Base-by-base conservation (phyloP, 2,888 invertebrate species). In the Eupeodes luniger region DNA sequence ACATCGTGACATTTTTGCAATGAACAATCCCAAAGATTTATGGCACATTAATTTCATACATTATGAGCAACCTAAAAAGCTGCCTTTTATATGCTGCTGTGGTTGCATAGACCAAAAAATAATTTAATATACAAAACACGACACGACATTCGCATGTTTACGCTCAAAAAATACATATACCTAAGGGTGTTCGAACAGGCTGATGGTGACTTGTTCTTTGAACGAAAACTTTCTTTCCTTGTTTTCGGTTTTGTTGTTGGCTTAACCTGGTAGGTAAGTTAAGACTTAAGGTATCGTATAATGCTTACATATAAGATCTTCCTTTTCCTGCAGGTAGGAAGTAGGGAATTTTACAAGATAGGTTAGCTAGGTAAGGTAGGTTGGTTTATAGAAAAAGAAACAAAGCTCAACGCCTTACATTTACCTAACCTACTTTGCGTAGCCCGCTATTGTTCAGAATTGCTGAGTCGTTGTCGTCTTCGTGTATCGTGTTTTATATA, bases 31-130 rank as follows among this genome's bases (percentile, higher is more conserved):
- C 49, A 69, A 85, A 66, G 81, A 85, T 85, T 85, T 85, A 85
- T 85, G 76, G 76, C 72, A 67, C 76, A 81, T 85, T 81, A 81
- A 81, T 85, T 85, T 77, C 70, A 77, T 77, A 81, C 70, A 70
- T 77, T 77, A 72, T 61, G 51, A 77, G 34, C 44, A 66, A 66
- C 51, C 40, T 59, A 53, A 76, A 81, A 81, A n/a, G 12, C 53
- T n/a, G 14, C 12, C 11, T 69, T 53, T 67, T 84, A 74, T 70
- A 51, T 49, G 81, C 61, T 49, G 81, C 61, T 70, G 62, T 57
- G 66, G 19, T 53, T 80, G 57, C 75, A 76, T 70, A 57, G 6
- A 57, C 27, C 57, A 59, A 34, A 34, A 34, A 59, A 59, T 57
- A 34, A 34, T 59, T 34, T 34, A 34, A 10, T 3, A 1, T 57